Evolutionary conservation across 2,113 vertebrate genomes (phyloP).

Genomic region (Dromiciops gliroides): DNA sequence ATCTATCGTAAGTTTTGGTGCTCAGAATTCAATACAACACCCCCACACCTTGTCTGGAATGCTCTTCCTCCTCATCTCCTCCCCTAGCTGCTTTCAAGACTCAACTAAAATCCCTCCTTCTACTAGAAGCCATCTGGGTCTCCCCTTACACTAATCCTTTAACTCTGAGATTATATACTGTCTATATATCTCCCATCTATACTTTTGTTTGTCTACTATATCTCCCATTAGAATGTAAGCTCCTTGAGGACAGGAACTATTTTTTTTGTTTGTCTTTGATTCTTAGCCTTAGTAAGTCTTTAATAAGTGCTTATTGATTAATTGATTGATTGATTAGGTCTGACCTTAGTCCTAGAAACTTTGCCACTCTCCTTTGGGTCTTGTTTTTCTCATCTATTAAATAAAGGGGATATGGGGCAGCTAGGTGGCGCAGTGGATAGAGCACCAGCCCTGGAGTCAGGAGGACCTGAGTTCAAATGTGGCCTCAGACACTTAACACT

Average conservation of each 20-base stretch:
- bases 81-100: background rate
- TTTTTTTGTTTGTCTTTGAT: background rate
- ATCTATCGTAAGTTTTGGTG: background rate
- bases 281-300: background rate
- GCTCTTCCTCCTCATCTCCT: background rate
- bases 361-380: background rate
- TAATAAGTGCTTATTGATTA: background rate
- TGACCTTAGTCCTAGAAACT: background rate
- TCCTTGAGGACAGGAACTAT: background rate
- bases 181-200: background rate
- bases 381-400: background rate
- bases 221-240: background rate
- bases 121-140: background rate
- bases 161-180: background rate
- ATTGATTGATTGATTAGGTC: background rate
- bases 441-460: no score
- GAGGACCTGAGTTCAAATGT: no score
- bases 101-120: background rate
- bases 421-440: no score
- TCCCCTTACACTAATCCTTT: background rate
- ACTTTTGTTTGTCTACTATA: background rate
- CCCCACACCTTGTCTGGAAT: background rate
- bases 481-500: no score
- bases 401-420: background rate
- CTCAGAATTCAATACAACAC: background rate